Conservation (phyloP, 2,888 invertebrate genomes). For the Julus scandinavius region DNA sequence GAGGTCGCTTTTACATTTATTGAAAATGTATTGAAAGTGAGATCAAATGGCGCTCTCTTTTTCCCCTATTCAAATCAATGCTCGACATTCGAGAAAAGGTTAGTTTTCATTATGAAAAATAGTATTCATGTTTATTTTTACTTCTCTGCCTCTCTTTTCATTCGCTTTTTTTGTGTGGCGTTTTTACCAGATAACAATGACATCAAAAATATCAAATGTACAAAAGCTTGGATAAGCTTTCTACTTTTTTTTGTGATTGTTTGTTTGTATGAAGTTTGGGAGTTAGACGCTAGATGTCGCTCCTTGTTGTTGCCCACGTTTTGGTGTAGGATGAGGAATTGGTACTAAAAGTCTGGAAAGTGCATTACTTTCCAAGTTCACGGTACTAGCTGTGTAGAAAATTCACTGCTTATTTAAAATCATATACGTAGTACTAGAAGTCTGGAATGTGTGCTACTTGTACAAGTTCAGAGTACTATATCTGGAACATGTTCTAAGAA, state of each 20-base stretch:
- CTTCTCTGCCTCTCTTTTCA: neutral
- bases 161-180: neutral
- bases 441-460: no score
- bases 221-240: neutral
- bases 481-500: no score
- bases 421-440: no score
- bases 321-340: neutral
- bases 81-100: neutral
- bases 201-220: neutral
- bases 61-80: neutral
- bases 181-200: neutral
- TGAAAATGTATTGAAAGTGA: neutral
- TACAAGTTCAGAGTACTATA: no score
- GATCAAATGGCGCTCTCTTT: neutral
- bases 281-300: neutral
- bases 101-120: neutral
- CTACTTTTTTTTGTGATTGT: neutral
- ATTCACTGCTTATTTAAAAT: no score
- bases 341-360: neutral
- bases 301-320: neutral
- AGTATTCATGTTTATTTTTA: conserved; percentile 1
- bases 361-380: no score
- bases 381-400: no score
- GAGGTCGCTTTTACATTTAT: conserved; percentile 8
- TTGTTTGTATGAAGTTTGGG: neutral